Conservation (phyloP, 2,113 vertebrate genomes). For the Setophaga coronata region DNA sequence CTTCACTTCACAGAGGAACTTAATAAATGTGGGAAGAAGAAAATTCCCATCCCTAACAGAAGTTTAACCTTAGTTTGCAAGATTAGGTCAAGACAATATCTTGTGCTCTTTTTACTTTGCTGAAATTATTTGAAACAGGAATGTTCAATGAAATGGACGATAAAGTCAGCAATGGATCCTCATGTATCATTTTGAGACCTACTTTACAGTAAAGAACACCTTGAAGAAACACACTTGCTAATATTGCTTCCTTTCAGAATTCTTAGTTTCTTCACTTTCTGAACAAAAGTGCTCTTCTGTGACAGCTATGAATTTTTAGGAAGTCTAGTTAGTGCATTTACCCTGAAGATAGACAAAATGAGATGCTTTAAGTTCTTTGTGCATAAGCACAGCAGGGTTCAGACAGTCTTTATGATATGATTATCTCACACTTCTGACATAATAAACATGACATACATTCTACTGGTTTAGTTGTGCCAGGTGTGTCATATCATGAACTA, state of each 20-base stretch:
- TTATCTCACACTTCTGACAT: not conserved
- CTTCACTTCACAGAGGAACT: not conserved
- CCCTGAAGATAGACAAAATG: not conserved
- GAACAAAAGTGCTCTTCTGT: not conserved
- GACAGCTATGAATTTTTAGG: not conserved
- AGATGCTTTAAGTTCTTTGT: not conserved
- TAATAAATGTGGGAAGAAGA: not conserved
- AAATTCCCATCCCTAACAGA: not conserved
- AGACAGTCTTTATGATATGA: not conserved
- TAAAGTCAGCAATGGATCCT: not conserved
- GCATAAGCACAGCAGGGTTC: not conserved
- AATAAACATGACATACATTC: not conserved
- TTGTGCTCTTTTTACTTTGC: not conserved
- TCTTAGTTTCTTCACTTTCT: not conserved
- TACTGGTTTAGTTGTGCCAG: not conserved
- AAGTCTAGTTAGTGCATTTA: not conserved
- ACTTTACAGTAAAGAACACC: not conserved
- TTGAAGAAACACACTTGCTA: not conserved
- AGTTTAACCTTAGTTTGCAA: not conserved
- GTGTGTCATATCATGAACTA: not conserved
- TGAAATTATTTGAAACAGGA: not conserved
- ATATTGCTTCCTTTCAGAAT: not conserved
- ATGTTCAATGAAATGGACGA: not conserved
- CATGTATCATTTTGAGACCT: not conserved
- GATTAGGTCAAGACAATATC: not conserved